Conservation (phyloP, 2,113 vertebrate species). For the Pyxicephalus adspersus region DNA sequence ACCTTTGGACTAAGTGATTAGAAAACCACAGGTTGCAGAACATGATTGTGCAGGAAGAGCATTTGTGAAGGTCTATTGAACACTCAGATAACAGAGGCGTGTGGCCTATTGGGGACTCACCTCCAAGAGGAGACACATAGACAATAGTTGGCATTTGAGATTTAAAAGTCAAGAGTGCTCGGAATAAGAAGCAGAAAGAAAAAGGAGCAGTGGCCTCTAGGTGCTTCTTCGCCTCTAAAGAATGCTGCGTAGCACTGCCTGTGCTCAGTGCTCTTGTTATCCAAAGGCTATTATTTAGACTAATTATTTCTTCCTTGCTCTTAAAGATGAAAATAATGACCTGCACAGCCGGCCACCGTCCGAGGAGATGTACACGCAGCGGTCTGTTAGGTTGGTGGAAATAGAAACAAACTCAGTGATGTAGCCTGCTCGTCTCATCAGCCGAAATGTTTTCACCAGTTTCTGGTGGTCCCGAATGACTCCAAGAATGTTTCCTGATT, state of each 20-base stretch:
- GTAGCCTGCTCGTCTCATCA: slow-evolving; percentile 94
- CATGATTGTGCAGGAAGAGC: background rate
- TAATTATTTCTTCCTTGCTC: slow-evolving; percentile 2
- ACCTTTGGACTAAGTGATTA: background rate
- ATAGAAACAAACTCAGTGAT: slow-evolving; percentile 98
- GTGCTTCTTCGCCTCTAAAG: slow-evolving; percentile 9
- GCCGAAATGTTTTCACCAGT: slow-evolving; percentile 88
- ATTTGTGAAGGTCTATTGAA: slow-evolving; percentile 47
- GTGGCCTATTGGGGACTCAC: slow-evolving; percentile 58
- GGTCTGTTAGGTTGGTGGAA: slow-evolving; percentile 93
- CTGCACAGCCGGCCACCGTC: slow-evolving; percentile 96
- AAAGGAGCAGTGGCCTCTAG: slow-evolving; percentile 28
- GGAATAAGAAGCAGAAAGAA: background rate
- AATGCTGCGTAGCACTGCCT: background rate
- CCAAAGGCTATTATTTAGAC: slow-evolving; percentile 2
- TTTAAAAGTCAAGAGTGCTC: slow-evolving; percentile 57
- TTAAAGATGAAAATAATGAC: slow-evolving; percentile 65
- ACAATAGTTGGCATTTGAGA: slow-evolving; percentile 70
- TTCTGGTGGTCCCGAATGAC: slow-evolving; percentile 93
- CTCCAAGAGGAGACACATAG: slow-evolving; percentile 60
- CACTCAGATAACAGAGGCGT: slow-evolving; percentile 60
- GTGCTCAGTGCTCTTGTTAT: background rate
- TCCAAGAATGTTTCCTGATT: slow-evolving; percentile 92
- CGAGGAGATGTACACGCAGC: slow-evolving; percentile 96
- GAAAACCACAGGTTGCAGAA: background rate